These are phyloP conservation scores for Anoplius nigerrimus DNA, from an alignment of 2,888 invertebrate genomes.

Conservation along the genomic window DNA sequence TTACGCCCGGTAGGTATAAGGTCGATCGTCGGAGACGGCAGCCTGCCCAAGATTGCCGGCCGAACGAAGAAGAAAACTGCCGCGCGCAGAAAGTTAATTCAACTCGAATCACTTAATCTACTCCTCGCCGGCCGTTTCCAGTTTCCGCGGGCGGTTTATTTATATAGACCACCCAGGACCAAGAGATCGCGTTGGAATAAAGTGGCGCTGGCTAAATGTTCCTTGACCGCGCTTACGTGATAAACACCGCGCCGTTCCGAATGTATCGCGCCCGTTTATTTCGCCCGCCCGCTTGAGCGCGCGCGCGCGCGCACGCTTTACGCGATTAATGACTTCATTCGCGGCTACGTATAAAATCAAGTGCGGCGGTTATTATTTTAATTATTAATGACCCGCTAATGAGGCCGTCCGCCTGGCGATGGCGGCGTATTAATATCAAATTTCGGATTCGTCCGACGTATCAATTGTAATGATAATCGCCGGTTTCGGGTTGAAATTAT, in stretches of 20 bases:
- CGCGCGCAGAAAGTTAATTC: constrained; percentile 33
- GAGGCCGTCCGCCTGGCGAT: not conserved
- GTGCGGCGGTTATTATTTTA: constrained; percentile 23
- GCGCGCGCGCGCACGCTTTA: too few species aligned
- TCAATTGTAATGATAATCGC: constrained; percentile 5
- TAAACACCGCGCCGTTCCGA: constrained; percentile 44
- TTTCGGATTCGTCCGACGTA: constrained; percentile 2
- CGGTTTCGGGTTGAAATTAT: not conserved
- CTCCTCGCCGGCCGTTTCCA: constrained; percentile 47
- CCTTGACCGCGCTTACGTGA: constrained; percentile 49
- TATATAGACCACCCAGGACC: constrained; percentile 64
- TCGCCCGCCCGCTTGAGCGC: constrained; percentile 42
- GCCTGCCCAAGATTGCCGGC: not conserved
- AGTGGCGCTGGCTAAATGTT: constrained; percentile 65
- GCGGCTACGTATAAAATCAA: constrained; percentile 1
- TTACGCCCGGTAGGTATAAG: constrained; percentile 38
- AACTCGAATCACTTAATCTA: constrained; percentile 22
- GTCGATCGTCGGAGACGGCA: constrained; percentile 4
- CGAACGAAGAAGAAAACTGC: not conserved
- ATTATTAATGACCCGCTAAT: not conserved
- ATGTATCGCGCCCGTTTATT: constrained; percentile 48
- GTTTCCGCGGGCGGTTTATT: constrained; percentile 60
- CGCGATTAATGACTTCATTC: constrained; percentile 41
- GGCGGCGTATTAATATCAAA: not conserved
- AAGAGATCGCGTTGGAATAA: constrained; percentile 53